Evolutionary conservation across 2,888 invertebrate genomes (phyloP), one percentile per base, ranked within the genome.

Genomic region (Eudasyphora cyanicolor): DNA sequence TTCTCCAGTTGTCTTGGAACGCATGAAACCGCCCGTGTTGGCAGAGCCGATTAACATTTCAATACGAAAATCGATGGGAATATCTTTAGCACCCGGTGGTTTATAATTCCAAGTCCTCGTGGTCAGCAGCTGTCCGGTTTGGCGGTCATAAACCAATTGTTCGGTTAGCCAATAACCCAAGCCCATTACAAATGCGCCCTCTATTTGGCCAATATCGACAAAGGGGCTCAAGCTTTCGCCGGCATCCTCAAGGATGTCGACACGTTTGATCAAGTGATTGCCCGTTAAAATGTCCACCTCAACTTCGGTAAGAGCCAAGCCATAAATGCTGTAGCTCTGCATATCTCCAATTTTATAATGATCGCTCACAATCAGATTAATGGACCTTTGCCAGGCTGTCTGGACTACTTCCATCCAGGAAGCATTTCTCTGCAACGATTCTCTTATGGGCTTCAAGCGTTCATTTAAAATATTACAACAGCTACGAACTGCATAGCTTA

Each of bases 81-180:
- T 95, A 86, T 96, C 96, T 87, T 95, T 96, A 0, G 94, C 93
- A 0, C 95, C 95, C 0, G 96, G 96, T 1, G 95, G 94, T 86
- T 95, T 95, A 88, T 96, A 96, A 45, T 93, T 95, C 97, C 97
- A 97, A 1, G 97, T 96, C 51, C 96, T 93, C 87, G 95, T 94
- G 1, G 96, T 96, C 2, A 95, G 92, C 2, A 96, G 89, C 86
- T 93, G 92, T 0, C 96, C 97, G 38, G 93, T 94, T 27, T 92
- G 90, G 5, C 93, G 91, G 85, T 95, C 94, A 85, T 94, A 95
- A 0, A 94, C 91, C 27, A 95, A 88, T 85, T 95, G 94, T 89
- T 97, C 97, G 0, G 93, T 94, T 0, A 96, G 94, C 94, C 95
- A 96, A 87, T 95, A 95, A 0, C 97, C 97, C 14, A 93, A 91